Percentiles rank a stretch among this genome's conserved stretches.
Conservation (phyloP, 2,888 invertebrate genomes). For the Marronus borbonicus region DNA sequence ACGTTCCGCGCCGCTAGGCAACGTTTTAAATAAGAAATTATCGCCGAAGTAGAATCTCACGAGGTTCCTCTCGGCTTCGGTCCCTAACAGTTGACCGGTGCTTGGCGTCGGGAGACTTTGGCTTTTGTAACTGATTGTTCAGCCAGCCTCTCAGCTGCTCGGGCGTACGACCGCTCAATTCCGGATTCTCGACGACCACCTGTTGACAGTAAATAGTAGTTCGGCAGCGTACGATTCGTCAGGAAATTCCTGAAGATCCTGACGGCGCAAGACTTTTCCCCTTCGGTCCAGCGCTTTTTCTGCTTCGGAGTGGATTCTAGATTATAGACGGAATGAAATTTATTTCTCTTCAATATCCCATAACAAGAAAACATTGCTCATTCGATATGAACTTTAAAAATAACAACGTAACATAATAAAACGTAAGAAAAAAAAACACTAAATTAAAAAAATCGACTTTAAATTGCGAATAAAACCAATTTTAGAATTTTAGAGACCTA, state of each 20-base stretch:
- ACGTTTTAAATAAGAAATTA: not conserved
- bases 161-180: conserved; percentile 25
- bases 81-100: not conserved
- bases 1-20: conserved; percentile 22
- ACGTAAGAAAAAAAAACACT: no score
- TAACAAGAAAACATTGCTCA: no score
- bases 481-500: no score
- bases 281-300: conserved; percentile 16
- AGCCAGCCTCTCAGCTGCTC: conserved; percentile 40
- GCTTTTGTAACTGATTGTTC: conserved; percentile 38
- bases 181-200: conserved; percentile 6
- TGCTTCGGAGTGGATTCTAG: not conserved
- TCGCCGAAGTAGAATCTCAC: conserved; percentile 18
- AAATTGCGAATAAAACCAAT: no score
- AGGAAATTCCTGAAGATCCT: conserved; percentile 7
- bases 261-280: conserved; percentile 2
- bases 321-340: not conserved
- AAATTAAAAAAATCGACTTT: no score
- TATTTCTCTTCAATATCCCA: no score
- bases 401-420: no score
- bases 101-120: no score
- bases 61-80: not conserved
- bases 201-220: conserved; percentile 32
- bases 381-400: no score
- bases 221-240: conserved; percentile 22